phyloP scores from a whole-genome alignment of 2,888 invertebrate species.

The Apomyelois bistriatella region DNA sequence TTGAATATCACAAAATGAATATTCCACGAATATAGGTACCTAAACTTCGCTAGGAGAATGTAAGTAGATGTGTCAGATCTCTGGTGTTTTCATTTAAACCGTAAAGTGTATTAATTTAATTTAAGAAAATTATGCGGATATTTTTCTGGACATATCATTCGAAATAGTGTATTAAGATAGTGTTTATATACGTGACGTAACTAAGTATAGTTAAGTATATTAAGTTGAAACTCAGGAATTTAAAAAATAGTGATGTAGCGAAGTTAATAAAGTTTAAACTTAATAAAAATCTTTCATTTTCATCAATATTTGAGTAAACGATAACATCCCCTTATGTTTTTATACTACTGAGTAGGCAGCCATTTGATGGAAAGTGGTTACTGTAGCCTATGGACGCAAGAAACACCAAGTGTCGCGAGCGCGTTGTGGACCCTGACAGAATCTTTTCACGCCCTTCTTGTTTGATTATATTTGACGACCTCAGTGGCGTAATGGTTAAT shows the following conservation, averaged over 20 bases:
- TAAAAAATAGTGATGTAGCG: slow-evolving; percentile 72
- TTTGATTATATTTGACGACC: too few relatives aligned
- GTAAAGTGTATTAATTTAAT: slow-evolving; percentile 65
- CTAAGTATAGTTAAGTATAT: slow-evolving; percentile 72
- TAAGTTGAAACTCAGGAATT: slow-evolving; percentile 76
- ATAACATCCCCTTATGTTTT: too few relatives aligned
- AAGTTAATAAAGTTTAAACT: slow-evolving; percentile 70
- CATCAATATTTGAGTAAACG: too few relatives aligned
- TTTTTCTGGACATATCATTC: slow-evolving; percentile 68
- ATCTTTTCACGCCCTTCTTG: too few relatives aligned
- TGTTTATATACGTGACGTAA: slow-evolving; percentile 74
- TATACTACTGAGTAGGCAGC: too few relatives aligned
- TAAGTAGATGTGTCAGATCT: slow-evolving; percentile 60
- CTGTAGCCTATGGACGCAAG: too few relatives aligned
- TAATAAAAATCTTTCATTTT: slow-evolving; percentile 33
- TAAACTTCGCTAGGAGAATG: slow-evolving; percentile 58
- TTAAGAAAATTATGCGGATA: slow-evolving; percentile 62
- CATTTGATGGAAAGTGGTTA: too few relatives aligned
- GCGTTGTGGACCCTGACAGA: too few relatives aligned
- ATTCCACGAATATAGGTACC: slow-evolving; percentile 61
- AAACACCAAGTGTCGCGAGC: too few relatives aligned
- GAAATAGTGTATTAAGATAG: slow-evolving; percentile 65
- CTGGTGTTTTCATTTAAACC: slow-evolving; percentile 65
- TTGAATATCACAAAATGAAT: slow-evolving; percentile 63
- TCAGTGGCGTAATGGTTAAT: too few relatives aligned